phyloP scores from a whole-genome alignment of 2,888 invertebrate species.

The Watsonalla binaria region DNA sequence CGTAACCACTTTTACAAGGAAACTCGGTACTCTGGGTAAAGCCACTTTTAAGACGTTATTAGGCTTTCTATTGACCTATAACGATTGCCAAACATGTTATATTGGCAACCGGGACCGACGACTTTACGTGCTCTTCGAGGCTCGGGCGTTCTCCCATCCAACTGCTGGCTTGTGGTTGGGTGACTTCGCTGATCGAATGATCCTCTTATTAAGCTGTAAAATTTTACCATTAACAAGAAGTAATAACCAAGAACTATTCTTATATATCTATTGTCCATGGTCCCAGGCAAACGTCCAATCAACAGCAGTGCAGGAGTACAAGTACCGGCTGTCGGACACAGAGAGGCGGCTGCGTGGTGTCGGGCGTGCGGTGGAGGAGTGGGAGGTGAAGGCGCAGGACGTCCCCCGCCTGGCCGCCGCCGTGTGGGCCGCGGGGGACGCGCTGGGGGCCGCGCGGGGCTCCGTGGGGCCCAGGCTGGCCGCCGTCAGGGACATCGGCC shows the following conservation, averaged over 20 bases:
- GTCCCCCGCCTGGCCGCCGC: conserved; percentile 62
- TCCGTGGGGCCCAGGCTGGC: conserved; percentile 54
- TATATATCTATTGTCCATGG: background rate
- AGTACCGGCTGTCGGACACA: conserved; percentile 53
- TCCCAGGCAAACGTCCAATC: conserved; percentile 66
- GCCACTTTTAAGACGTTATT: no score
- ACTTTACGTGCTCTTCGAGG: no score
- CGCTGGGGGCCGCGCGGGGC: conserved; percentile 69
- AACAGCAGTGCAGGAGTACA: conserved; percentile 59
- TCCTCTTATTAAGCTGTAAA: no score
- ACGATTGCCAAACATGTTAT: no score
- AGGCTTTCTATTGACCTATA: no score
- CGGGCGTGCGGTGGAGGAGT: conserved; percentile 40
- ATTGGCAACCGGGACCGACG: no score
- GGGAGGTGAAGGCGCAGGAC: conserved; percentile 62
- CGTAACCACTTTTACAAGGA: no score
- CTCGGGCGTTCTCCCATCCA: no score
- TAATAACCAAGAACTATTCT: background rate
- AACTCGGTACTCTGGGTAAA: no score
- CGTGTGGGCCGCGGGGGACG: conserved; percentile 68
- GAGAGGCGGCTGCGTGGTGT: conserved; percentile 41
- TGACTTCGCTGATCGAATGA: no score
- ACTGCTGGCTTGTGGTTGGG: no score
- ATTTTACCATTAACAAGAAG: no score
- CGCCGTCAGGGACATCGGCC: conserved; percentile 41